These are phyloP conservation scores for Leptarthrus brevirostris DNA, from an alignment of 2,888 invertebrate genomes.

Conservation along the genomic window DNA sequence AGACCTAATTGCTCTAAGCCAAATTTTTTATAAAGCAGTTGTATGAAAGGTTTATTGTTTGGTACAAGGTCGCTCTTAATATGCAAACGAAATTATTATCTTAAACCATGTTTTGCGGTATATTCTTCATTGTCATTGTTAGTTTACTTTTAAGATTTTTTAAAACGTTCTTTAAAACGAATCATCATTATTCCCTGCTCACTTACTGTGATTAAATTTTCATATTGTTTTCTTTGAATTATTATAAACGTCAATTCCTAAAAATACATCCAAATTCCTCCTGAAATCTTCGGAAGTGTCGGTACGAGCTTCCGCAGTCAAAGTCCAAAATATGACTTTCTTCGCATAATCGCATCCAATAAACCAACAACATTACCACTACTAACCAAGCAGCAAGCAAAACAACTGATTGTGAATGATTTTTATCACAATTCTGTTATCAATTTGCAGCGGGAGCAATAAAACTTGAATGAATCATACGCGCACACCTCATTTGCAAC, in stretches of 20 bases:
- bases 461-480: constrained; percentile 15
- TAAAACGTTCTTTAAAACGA: too few relatives aligned
- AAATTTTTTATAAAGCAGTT: too few relatives aligned
- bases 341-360: background rate
- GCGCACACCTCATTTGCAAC: constrained; percentile 15
- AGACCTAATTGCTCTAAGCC: too few relatives aligned
- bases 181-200: too few relatives aligned
- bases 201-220: too few relatives aligned
- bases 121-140: too few relatives aligned
- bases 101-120: too few relatives aligned
- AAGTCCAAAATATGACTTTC: constrained; percentile 10
- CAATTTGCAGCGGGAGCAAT: background rate
- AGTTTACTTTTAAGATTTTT: too few relatives aligned
- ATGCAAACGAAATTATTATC: too few relatives aligned
- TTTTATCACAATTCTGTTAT: constrained; percentile 13
- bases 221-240: too few relatives aligned
- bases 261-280: constrained; percentile 3
- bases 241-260: background rate
- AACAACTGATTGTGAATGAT: constrained; percentile 30
- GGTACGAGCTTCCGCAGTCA: constrained; percentile 8
- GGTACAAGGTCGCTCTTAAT: too few relatives aligned
- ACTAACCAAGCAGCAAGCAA: background rate
- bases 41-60: too few relatives aligned
- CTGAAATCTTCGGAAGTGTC: background rate
- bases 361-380: background rate